These are phyloP conservation scores for Leptinotarsa defecta DNA, from an alignment of 1,140 invertebrate species.

Conservation along the genomic window DNA sequence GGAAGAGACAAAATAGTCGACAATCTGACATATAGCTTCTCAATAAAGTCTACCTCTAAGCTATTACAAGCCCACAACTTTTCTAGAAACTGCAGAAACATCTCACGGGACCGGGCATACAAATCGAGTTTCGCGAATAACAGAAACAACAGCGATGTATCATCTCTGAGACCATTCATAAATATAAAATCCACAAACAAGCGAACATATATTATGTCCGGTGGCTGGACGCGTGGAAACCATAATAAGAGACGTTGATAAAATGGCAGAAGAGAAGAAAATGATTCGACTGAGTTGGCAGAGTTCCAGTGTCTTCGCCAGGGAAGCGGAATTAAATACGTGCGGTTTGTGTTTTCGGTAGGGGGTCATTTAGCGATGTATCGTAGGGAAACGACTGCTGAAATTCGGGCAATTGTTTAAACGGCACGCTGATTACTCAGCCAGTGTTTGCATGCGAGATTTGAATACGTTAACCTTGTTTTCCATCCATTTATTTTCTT, in stretches of 20 bases:
- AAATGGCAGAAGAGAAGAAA: constrained; percentile 2
- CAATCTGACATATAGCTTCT: no score
- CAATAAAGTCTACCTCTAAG: no score
- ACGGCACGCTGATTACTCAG: background rate
- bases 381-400: background rate
- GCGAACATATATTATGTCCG: constrained; percentile 1
- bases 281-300: constrained; percentile 1
- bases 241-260: constrained; percentile 8
- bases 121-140: no score
- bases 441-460: no score
- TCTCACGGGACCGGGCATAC: no score
- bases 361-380: background rate
- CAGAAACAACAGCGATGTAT: background rate
- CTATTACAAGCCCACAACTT: no score
- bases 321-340: constrained; percentile 8
- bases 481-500: no score
- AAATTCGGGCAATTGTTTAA: background rate
- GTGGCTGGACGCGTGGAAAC: constrained; percentile 4
- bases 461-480: no score
- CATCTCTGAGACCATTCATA: background rate
- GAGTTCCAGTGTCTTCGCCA: background rate
- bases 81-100: no score
- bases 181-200: constrained; percentile 2
- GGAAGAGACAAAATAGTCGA: no score
- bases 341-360: background rate